A percentile compares a stretch with the other conserved stretches of the same genome.
These are phyloP conservation scores for Enhydra lutris DNA, from an alignment of 2,113 vertebrate genomes.

Conservation along the genomic window DNA sequence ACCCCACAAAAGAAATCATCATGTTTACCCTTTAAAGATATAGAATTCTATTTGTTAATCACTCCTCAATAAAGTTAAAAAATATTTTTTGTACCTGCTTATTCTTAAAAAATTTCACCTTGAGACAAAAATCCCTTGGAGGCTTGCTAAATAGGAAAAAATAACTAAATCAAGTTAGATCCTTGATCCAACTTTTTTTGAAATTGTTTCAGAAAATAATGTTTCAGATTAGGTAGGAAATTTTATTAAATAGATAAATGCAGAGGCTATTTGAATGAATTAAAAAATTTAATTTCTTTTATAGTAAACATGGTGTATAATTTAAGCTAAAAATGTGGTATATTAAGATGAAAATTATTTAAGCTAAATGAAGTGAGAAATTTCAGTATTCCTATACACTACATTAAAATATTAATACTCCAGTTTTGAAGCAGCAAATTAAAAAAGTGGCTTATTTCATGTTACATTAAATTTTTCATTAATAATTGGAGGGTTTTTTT, in stretches of 20 bases:
- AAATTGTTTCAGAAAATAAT: slow-evolving; percentile 38
- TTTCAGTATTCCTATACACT: neutral
- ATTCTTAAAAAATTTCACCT: slow-evolving; percentile 35
- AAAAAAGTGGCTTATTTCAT: slow-evolving; percentile 1
- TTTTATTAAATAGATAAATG: neutral
- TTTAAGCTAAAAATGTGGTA: slow-evolving; percentile 39
- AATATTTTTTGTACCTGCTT: neutral
- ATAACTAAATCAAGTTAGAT: neutral
- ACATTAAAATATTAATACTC: slow-evolving; percentile 40
- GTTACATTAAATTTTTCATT: slow-evolving; percentile 26
- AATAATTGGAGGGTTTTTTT: neutral
- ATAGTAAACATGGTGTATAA: slow-evolving; percentile 39
- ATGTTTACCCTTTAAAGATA: neutral
- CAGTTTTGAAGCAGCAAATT: slow-evolving; percentile 44
- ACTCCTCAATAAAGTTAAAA: neutral
- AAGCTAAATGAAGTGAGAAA: slow-evolving; percentile 15
- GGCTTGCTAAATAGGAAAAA: neutral
- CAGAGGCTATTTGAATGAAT: neutral
- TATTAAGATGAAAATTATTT: slow-evolving; percentile 34
- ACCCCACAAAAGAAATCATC: neutral
- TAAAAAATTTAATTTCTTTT: slow-evolving; percentile 49
- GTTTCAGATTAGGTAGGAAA: neutral
- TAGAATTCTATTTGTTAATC: neutral
- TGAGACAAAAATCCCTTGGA: neutral
- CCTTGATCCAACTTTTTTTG: neutral